Evolutionary conservation across 2,888 invertebrate species (phyloP).

Genomic region (Tenthredo mesomela): DNA sequence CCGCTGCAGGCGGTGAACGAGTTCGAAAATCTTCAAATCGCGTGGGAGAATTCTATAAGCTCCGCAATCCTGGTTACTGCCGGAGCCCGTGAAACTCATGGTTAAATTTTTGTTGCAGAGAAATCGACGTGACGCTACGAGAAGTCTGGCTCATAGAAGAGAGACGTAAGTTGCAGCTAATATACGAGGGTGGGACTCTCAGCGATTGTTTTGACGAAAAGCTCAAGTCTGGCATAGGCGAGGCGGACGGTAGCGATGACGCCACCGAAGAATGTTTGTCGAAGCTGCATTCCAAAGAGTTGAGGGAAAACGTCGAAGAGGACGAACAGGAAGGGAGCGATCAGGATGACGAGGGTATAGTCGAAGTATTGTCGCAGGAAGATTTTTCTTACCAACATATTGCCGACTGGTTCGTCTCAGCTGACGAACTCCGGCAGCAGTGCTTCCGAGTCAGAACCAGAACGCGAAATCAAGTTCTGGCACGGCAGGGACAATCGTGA

Average conservation of each 20-base stretch:
- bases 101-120: slow-evolving; percentile 60
- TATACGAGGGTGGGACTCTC: slow-evolving; percentile 71
- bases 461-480: slow-evolving; percentile 57
- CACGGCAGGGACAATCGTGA: slow-evolving; percentile 61
- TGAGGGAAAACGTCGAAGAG: slow-evolving; percentile 52
- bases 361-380: slow-evolving; percentile 51
- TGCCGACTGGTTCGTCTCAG: slow-evolving; percentile 67
- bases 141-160: slow-evolving; percentile 68
- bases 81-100: not conserved
- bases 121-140: slow-evolving; percentile 68
- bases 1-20: not conserved
- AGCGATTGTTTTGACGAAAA: slow-evolving; percentile 66
- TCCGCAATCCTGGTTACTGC: not conserved
- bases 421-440: slow-evolving; percentile 64
- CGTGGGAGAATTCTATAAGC: not conserved
- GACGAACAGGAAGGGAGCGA: slow-evolving; percentile 54
- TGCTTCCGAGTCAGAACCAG: slow-evolving; percentile 64
- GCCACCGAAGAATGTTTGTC: slow-evolving; percentile 49
- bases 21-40: not conserved
- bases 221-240: not conserved
- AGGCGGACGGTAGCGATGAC: not conserved
- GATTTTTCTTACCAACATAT: slow-evolving; percentile 60
- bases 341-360: slow-evolving; percentile 56
- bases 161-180: slow-evolving; percentile 68
- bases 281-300: slow-evolving; percentile 49